phyloP scores from a whole-genome alignment of 2,888 invertebrate genomes.

The Neoascia interrupta region DNA sequence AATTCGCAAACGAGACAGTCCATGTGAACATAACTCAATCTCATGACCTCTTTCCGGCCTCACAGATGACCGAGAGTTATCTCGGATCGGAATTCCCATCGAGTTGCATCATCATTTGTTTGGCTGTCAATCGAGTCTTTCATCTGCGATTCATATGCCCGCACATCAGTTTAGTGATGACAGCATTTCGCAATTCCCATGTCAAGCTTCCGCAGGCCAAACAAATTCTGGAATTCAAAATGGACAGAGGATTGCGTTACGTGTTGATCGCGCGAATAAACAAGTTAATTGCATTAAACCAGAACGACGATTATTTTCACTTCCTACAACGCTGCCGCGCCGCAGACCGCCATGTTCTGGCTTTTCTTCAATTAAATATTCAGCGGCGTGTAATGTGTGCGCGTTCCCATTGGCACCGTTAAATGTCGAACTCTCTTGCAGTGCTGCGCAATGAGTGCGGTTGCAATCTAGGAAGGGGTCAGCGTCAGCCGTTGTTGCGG shows the following conservation, averaged over 20 bases:
- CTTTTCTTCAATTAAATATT: conserved; percentile 44
- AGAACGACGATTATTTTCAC: conserved; percentile 51
- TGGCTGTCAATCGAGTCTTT: conserved; percentile 19
- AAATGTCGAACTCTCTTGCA: conserved; percentile 22
- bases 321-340: no score
- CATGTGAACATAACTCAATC: conserved; percentile 30
- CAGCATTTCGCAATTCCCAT: conserved; percentile 16
- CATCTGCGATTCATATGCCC: no score
- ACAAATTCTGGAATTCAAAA: conserved; percentile 14
- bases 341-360: no score
- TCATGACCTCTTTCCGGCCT: conserved; percentile 19
- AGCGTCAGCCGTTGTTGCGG: conserved; percentile 55
- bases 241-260: not conserved
- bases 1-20: conserved; percentile 2
- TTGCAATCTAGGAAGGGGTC: conserved; percentile 19
- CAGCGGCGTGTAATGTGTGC: conserved; percentile 13
- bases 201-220: conserved; percentile 33
- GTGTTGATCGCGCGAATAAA: conserved; percentile 29
- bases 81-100: conserved; percentile 10
- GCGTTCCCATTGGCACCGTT: conserved; percentile 60
- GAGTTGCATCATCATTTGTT: conserved; percentile 26
- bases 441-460: not conserved
- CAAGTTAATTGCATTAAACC: conserved; percentile 54
- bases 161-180: conserved; percentile 14
- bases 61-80: conserved; percentile 7